Evolutionary conservation across 1,140 invertebrate species (phyloP), one percentile per base, ranked within the genome.

Genomic region (Penaeus indicus): DNA sequence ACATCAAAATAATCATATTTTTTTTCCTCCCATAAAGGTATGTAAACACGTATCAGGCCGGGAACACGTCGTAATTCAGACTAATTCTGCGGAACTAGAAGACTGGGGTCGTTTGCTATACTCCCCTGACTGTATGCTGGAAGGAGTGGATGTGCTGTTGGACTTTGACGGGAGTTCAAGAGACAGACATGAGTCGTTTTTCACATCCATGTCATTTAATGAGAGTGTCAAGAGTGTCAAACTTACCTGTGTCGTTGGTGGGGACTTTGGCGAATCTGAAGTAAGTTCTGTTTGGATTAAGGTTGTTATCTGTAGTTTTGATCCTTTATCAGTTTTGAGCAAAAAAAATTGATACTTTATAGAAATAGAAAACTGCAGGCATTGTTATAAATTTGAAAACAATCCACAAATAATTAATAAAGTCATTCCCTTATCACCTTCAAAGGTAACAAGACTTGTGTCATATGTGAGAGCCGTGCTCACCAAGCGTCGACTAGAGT

Each of bases 131-230:
- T 91, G 90, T 42, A 88, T 78, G 25, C 78, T 91, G 69, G 90
- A 91, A 64, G 89, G 89, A 0, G 89, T 91, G 22, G 90, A 91
- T 80, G 89, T 91, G n/a, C 61, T 91, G 10, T 47, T 91, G 75
- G 90, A 91, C 83, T 88, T 91, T 81, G 90, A 91, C 69, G 88
- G 85, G 4, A 80, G 64, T 60, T 85, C 75, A 27, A 84, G 86
- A 77, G 90, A 91, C 22, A 84, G 83, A 19, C 90, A 90, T 18
- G 90, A 91, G 79, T 82, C 85, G 13, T 91, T 91, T 61, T 91
- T 91, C 88, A 91, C 90, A n/a, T 91, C 90, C 77, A 85, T 91
- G 81, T 89, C 90, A 3, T 91, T 91, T 78, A 91, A 91, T 67
- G 90, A 91, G 84, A 90, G 89, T 32, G 90, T 89, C 63, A 89